These are phyloP conservation scores for Calyptomena viridis DNA, from an alignment of 2,113 vertebrate genomes.

Conservation along the genomic window DNA sequence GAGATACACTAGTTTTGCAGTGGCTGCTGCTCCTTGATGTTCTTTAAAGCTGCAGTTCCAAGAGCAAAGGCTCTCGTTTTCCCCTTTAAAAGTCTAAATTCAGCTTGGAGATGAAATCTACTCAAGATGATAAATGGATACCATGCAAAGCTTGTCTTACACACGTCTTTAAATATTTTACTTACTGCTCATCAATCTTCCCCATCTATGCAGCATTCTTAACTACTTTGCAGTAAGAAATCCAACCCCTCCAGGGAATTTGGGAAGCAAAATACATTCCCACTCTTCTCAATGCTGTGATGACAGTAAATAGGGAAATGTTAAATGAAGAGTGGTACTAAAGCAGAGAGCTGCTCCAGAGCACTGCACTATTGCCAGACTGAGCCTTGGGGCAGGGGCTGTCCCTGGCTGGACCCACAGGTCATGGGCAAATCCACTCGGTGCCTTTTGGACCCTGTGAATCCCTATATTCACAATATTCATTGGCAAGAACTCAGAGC, in stretches of 20 bases:
- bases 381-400: not conserved
- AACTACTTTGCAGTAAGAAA: not conserved
- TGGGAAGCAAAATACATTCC: slow-evolving; percentile 14
- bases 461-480: not conserved
- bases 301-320: not conserved
- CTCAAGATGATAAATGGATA: slow-evolving; percentile 35
- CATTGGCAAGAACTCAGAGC: not conserved
- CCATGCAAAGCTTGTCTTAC: slow-evolving; percentile 32
- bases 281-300: not conserved
- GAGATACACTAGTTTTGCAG: not conserved
- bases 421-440: accelerated
- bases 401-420: not conserved
- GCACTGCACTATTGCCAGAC: not conserved
- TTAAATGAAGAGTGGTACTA: not conserved
- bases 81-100: slow-evolving; percentile 21
- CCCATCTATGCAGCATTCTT: not conserved
- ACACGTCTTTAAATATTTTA: slow-evolving; percentile 56
- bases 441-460: not conserved
- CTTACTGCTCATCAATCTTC: slow-evolving; percentile 38
- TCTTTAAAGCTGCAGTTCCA: slow-evolving; percentile 17
- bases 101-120: slow-evolving; percentile 15
- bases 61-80: not conserved
- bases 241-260: not conserved
- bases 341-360: not conserved
- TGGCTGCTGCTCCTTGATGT: slow-evolving; percentile 24